Percentiles rank a stretch among this genome's conserved stretches.
phyloP scores from a whole-genome alignment of 1,140 invertebrate genomes.

The Gryllus bimaculatus region DNA sequence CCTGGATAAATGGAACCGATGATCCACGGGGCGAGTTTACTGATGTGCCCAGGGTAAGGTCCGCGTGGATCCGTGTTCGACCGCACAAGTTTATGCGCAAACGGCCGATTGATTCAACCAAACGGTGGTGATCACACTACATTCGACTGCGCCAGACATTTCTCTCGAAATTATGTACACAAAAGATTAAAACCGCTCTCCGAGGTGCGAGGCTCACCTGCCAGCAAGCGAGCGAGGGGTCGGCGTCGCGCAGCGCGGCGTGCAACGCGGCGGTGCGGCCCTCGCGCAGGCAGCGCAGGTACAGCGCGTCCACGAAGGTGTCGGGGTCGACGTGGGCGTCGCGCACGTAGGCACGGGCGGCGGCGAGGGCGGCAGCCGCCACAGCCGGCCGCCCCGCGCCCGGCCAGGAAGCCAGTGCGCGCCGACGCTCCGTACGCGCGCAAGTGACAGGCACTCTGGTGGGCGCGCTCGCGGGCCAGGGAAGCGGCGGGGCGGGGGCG shows the following conservation, averaged over 20 bases:
- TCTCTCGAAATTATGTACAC: too few relatives aligned
- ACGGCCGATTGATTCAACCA: too few relatives aligned
- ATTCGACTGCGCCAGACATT: too few relatives aligned
- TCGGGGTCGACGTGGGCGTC: constrained; percentile 54
- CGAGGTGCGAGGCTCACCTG: constrained; percentile 41
- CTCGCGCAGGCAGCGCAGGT: constrained; percentile 50
- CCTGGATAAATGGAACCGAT: too few relatives aligned
- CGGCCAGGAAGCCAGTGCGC: constrained; percentile 61
- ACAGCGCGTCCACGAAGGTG: constrained; percentile 58
- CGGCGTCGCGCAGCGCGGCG: constrained; percentile 47
- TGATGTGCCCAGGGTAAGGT: too few relatives aligned
- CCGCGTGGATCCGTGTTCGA: too few relatives aligned
- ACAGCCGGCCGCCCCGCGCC: constrained; percentile 42
- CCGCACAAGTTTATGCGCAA: too few relatives aligned
- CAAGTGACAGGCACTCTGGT: constrained; percentile 62
- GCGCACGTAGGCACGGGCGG: constrained; percentile 49
- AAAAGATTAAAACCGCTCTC: too few relatives aligned
- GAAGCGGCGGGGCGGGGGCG: constrained; percentile 24
- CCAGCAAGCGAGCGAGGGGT: constrained; percentile 52
- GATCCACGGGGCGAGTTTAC: too few relatives aligned
- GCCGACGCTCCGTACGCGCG: constrained; percentile 53
- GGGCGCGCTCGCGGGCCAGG: constrained; percentile 40
- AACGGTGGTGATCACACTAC: too few relatives aligned
- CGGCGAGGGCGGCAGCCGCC: too few relatives aligned
- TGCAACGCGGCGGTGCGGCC: constrained; percentile 50